A percentile compares a stretch with the other conserved stretches of the same genome.
Conservation (phyloP, 2,113 vertebrate genomes). For the Ameiurus melas region DNA sequence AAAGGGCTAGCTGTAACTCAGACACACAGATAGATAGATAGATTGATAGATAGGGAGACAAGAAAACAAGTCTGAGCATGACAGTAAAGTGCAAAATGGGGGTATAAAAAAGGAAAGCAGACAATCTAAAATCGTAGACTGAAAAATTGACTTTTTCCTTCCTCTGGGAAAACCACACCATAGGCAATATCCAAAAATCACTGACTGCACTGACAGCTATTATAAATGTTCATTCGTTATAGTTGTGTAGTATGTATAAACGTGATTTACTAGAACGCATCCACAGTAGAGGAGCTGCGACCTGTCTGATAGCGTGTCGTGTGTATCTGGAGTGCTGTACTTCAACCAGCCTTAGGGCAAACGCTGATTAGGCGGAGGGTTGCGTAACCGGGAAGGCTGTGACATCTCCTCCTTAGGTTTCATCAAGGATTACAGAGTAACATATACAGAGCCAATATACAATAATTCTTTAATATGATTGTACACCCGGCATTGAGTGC, state of each 20-base stretch:
- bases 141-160: neutral
- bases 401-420: neutral
- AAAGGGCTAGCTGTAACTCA: neutral
- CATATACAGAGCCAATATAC: neutral
- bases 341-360: neutral
- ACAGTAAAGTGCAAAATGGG: neutral
- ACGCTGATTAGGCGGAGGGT: neutral
- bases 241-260: neutral
- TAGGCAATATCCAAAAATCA: neutral
- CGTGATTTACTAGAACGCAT: conserved; percentile 7
- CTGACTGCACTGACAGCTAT: neutral
- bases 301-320: neutral
- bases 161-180: neutral
- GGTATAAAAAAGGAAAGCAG: neutral
- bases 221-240: neutral
- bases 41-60: neutral
- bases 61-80: neutral
- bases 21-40: neutral
- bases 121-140: neutral
- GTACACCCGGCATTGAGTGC: neutral
- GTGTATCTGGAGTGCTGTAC: neutral
- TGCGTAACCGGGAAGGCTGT: neutral
- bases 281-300: neutral
- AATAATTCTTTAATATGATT: neutral
- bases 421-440: neutral